A percentile compares a stretch with the other conserved stretches of the same genome.
phyloP scores from a whole-genome alignment of 2,888 invertebrate species.

The Hedya salicella region DNA sequence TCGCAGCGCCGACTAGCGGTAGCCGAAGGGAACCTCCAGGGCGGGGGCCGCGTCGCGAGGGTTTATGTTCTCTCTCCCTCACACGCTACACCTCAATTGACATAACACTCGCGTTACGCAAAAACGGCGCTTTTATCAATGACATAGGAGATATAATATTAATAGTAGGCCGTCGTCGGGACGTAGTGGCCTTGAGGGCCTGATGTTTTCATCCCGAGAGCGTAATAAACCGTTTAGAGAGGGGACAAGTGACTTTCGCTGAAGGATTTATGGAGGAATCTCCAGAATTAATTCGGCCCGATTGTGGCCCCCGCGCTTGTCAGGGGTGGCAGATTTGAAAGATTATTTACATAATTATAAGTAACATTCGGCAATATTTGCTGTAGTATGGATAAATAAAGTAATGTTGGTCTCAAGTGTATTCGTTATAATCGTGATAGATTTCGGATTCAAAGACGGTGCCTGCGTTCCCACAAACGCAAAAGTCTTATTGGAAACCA shows the following conservation, averaged over 20 bases:
- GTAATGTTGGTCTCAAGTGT: not conserved
- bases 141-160: constrained; percentile 76
- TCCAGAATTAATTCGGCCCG: constrained; percentile 77
- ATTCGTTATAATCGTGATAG: no score
- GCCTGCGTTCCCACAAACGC: no score
- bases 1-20: constrained; percentile 81
- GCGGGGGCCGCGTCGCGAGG: constrained; percentile 66
- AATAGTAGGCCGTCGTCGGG: constrained; percentile 49
- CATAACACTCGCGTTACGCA: constrained; percentile 69
- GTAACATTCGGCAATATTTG: constrained; percentile 39
- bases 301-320: constrained; percentile 65
- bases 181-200: constrained; percentile 78
- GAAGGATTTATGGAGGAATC: constrained; percentile 80
- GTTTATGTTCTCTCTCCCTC: constrained; percentile 64
- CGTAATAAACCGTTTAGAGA: constrained; percentile 82
- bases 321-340: constrained; percentile 45
- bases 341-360: constrained; percentile 48
- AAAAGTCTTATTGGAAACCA: no score
- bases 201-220: constrained; percentile 83
- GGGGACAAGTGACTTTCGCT: constrained; percentile 78
- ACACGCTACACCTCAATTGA: constrained; percentile 68
- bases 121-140: constrained; percentile 82
- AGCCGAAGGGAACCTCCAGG: constrained; percentile 63
- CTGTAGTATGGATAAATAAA: constrained; percentile 1
- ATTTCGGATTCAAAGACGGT: no score